These are phyloP conservation scores for Porites cylindrica DNA, from an alignment of 92 coral and sea anemone species.

Conservation along the genomic window DNA sequence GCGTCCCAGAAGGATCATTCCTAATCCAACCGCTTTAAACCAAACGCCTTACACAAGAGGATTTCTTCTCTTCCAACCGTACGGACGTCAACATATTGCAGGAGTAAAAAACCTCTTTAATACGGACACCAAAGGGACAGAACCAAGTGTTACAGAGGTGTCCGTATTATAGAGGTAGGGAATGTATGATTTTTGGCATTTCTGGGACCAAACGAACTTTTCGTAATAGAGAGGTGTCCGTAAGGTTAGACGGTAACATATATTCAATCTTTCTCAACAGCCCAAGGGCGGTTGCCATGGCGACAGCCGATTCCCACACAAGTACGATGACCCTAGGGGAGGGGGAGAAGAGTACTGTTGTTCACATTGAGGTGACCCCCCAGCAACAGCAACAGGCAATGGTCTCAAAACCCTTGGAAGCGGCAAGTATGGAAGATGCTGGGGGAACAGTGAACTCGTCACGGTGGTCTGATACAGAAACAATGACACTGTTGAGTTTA, in stretches of 20 bases:
- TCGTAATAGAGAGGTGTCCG: too few species aligned
- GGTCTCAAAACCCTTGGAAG: conserved; percentile 3
- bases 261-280: neutral
- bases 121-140: too few species aligned
- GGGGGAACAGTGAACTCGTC: conserved; percentile 73
- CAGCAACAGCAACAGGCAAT: conserved; percentile 38
- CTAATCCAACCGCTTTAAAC: too few species aligned
- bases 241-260: neutral
- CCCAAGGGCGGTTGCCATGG: conserved; percentile 26
- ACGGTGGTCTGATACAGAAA: conserved; percentile 86
- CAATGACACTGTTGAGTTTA: conserved; percentile 72
- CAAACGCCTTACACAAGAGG: too few species aligned
- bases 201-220: too few species aligned
- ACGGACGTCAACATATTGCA: too few species aligned
- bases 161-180: too few species aligned
- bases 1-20: too few species aligned
- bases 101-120: too few species aligned
- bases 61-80: too few species aligned
- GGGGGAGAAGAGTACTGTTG: conserved; percentile 38
- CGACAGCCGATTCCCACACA: conserved; percentile 24
- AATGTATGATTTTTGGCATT: too few species aligned
- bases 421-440: conserved; percentile 25
- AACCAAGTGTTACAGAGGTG: too few species aligned
- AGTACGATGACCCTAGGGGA: conserved; percentile 41
- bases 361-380: conserved; percentile 33